Conservation (phyloP, 1,140 invertebrate genomes). For the Papilio polyxenes region DNA sequence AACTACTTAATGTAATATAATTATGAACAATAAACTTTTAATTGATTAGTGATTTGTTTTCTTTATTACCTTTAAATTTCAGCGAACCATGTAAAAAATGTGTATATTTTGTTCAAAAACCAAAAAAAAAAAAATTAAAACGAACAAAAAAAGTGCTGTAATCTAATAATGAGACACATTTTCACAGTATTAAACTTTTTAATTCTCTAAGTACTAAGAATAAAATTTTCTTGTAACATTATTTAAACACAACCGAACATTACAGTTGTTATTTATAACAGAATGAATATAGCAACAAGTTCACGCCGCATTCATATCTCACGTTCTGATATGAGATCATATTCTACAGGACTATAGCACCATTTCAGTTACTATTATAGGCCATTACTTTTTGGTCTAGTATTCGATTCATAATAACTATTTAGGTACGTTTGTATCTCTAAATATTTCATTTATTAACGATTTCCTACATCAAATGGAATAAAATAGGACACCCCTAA, state of each 20-base stretch:
- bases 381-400: constrained; percentile 76
- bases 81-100: too few species aligned
- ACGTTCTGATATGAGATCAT: constrained; percentile 77
- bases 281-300: constrained; percentile 58
- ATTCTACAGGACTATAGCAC: constrained; percentile 77
- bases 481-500: neutral
- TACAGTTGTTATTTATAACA: constrained; percentile 68
- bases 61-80: neutral
- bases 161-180: constrained; percentile 36
- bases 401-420: constrained; percentile 46
- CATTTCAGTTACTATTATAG: constrained; percentile 77
- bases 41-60: constrained; percentile 34
- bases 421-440: neutral
- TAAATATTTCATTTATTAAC: constrained; percentile 26
- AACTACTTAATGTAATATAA: constrained; percentile 45
- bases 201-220: constrained; percentile 78
- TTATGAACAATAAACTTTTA: constrained; percentile 40
- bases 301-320: constrained; percentile 59
- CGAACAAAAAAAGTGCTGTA: too few species aligned
- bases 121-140: too few species aligned
- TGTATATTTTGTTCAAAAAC: too few species aligned
- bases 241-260: constrained; percentile 74
- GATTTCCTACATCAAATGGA: neutral
- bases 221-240: constrained; percentile 74
- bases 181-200: constrained; percentile 55